Percentiles rank a stretch among this genome's conserved stretches.
Evolutionary conservation across 2,797 vertebrate species (phyloP).

Genomic region (Acipenser transmontanus): DNA sequence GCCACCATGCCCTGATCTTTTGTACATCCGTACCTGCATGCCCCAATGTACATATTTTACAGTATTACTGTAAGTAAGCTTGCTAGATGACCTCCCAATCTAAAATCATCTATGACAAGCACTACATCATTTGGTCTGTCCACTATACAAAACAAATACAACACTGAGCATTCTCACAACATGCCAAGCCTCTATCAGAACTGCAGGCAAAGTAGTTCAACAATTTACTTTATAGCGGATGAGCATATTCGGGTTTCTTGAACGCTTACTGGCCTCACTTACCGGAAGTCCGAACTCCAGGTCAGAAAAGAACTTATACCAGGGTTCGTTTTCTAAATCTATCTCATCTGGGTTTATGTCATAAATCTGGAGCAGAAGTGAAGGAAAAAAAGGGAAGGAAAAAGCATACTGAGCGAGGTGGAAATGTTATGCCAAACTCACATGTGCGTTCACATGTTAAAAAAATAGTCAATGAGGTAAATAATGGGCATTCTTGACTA

Average conservation of each 20-base stretch:
- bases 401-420: conserved; percentile 59
- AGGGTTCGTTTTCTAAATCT: conserved; percentile 99
- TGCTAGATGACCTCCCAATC: no score
- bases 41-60: no score
- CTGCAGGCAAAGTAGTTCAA: neutral
- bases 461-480: no score
- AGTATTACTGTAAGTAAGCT: no score
- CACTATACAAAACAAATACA: conserved; percentile 4
- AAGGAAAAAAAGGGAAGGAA: conserved; percentile 54
- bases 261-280: conserved; percentile 67
- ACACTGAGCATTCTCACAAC: neutral
- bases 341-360: conserved; percentile 86
- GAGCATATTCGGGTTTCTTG: neutral
- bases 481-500: no score
- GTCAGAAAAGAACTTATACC: conserved; percentile 99
- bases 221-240: neutral
- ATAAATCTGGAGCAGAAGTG: conserved; percentile 80
- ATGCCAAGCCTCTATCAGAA: conserved; percentile 12
- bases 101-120: neutral
- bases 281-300: conserved; percentile 98
- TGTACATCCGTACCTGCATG: no score
- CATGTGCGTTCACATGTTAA: no score
- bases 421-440: conserved; percentile 11
- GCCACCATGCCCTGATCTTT: no score
- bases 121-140: neutral